phyloP scores from a whole-genome alignment of 1,140 invertebrate genomes.

The Tigriopus japonicus region DNA sequence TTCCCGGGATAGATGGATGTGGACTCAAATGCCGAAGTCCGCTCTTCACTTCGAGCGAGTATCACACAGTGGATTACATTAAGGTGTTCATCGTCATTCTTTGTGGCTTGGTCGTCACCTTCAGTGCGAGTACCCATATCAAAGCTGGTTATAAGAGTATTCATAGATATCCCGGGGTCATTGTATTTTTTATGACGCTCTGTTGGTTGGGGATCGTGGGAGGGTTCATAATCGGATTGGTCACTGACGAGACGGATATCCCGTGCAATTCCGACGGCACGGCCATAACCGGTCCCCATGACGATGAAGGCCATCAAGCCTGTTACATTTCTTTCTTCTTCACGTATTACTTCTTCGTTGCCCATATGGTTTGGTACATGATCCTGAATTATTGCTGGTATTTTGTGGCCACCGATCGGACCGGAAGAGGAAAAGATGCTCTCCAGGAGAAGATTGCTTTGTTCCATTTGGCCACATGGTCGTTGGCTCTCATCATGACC shows the following conservation, averaged over 20 bases:
- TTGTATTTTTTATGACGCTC: constrained; percentile 80
- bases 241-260: constrained; percentile 58
- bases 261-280: constrained; percentile 80
- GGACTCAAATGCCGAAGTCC: not conserved
- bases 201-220: constrained; percentile 54
- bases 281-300: constrained; percentile 53
- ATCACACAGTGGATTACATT: constrained; percentile 1
- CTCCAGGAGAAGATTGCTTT: constrained; percentile 26
- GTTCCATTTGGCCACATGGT: constrained; percentile 85
- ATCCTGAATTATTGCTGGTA: constrained; percentile 77
- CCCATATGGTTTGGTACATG: constrained; percentile 86
- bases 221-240: constrained; percentile 70
- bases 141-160: too few species aligned
- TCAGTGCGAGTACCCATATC: too few species aligned
- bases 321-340: constrained; percentile 11
- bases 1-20: constrained; percentile 4
- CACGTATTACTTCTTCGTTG: constrained; percentile 81
- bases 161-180: constrained; percentile 51
- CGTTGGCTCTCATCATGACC: constrained; percentile 65
- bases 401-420: too few species aligned
- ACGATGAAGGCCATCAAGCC: not conserved
- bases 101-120: too few species aligned
- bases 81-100: too few species aligned
- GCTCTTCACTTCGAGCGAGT: not conserved
- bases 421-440: constrained; percentile 34